These are phyloP conservation scores for Protodeltote pygarga DNA, from an alignment of 2,888 invertebrate genomes.

Conservation along the genomic window DNA sequence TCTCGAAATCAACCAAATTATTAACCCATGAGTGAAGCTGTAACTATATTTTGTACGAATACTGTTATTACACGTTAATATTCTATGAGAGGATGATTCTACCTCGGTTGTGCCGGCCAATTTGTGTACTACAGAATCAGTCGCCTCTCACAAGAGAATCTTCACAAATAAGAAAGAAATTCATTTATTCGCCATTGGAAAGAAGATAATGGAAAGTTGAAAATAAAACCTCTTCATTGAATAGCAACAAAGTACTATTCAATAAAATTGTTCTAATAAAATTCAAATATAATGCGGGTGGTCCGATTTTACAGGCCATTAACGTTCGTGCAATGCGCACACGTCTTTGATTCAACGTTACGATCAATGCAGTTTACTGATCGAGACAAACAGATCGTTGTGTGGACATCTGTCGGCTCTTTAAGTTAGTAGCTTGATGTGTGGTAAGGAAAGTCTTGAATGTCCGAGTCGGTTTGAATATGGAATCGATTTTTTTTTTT, in stretches of 20 bases:
- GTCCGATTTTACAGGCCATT: slow-evolving; percentile 63
- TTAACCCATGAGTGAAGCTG: no score
- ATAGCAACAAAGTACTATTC: slow-evolving; percentile 18
- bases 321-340: slow-evolving; percentile 49
- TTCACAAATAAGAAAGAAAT: no score
- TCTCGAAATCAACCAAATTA: no score
- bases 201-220: no score
- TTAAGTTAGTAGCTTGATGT: slow-evolving; percentile 31
- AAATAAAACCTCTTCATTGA: no score
- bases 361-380: slow-evolving; percentile 51
- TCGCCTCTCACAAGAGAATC: no score
- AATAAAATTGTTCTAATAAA: slow-evolving; percentile 35
- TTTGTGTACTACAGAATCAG: no score
- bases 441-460: slow-evolving; percentile 10
- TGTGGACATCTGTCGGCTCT: slow-evolving; percentile 48
- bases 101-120: no score
- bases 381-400: slow-evolving; percentile 47
- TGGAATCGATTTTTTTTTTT: neutral
- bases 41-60: no score
- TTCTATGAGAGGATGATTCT: no score
- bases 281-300: slow-evolving; percentile 53
- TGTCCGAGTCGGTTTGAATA: slow-evolving; percentile 8
- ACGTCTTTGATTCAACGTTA: slow-evolving; percentile 49
- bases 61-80: no score
- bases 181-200: no score